Evolutionary conservation across 2,888 invertebrate species (phyloP), one percentile per base, ranked within the genome.

Genomic region (Tetranychus truncatus): DNA sequence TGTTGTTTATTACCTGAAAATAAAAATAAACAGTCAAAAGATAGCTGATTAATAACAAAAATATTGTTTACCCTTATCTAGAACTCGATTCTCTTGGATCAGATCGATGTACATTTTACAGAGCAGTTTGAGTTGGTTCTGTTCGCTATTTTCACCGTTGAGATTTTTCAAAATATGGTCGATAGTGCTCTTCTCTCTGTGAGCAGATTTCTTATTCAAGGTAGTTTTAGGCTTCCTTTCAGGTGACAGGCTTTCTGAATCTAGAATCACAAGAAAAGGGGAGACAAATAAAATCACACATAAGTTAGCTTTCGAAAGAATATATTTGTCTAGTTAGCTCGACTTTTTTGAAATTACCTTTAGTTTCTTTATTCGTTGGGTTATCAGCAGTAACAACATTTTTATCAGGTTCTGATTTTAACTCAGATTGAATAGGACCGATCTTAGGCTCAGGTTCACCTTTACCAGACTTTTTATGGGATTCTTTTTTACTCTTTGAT

Each of bases 81-180:
- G 76, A 34, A 81, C 78, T 46, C 83, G 79, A 81, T 88, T 88
- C 75, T 90, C 90, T 79, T 91, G 90, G 15, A 88, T 86, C 6
- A 88, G 84, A 80, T 91, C 90, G 0, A 88, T 84, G 81, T 90
- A 91, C 81, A 90, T 91, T 80, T 89, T 88, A 80, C 88, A 87
- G 78, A 91, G 85, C 1, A 87, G 84, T 5, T 86, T 84, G 46
- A 90, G 82, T 82, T 55, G 55, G 15, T 89, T 90, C 79, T 90
- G 90, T 78, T 89, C 88, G 0, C 87, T 82, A 0, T 86, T 86
- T 44, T 87, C 84, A 77, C 83, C 79, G 44, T 81, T 81, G 78
- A 84, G 79, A 11, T 83, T 82, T 78, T 82, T 89, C 80, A 89
- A 83, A 75, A 90, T 86, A 81, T 89, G 88, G 74, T 84, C 84